These are phyloP conservation scores for Ceratina japonica DNA, from an alignment of 1,140 invertebrate genomes.

Conservation along the genomic window DNA sequence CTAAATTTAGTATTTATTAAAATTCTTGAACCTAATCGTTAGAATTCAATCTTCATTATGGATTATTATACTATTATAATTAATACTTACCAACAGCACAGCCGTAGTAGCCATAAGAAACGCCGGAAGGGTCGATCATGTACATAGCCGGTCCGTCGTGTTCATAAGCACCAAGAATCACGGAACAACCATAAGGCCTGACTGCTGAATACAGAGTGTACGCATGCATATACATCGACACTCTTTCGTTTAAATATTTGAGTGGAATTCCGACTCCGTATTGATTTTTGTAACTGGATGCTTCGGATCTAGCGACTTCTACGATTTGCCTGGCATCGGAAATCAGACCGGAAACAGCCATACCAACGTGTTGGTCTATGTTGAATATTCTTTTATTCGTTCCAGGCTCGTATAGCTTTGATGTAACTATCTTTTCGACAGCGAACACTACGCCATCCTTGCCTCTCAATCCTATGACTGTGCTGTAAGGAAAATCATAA, in stretches of 20 bases:
- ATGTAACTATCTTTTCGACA: constrained; percentile 98
- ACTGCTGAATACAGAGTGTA: constrained; percentile 98
- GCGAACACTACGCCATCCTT: constrained; percentile 98
- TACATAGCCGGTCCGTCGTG: constrained; percentile 92
- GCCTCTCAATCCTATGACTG: constrained; percentile 95
- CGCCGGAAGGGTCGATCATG: constrained; percentile 97
- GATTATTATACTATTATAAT: background rate
- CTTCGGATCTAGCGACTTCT: constrained; percentile 93
- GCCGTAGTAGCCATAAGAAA: constrained; percentile 96
- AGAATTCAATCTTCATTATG: background rate
- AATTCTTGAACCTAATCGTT: no score
- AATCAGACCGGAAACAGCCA: constrained; percentile 95
- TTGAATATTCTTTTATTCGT: constrained; percentile 97
- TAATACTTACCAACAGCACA: constrained; percentile 90
- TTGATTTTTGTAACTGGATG: constrained; percentile 93
- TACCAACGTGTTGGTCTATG: constrained; percentile 96
- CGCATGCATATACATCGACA: constrained; percentile 97
- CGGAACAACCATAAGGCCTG: constrained; percentile 95
- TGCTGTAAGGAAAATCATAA: constrained; percentile 79
- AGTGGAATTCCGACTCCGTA: constrained; percentile 93
- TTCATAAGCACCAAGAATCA: constrained; percentile 92
- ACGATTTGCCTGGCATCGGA: constrained; percentile 96
- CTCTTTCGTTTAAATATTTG: constrained; percentile 94
- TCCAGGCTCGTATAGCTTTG: constrained; percentile 96
- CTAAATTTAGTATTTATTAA: no score